phyloP scores from a whole-genome alignment of 2,888 invertebrate genomes.

The Dexiosoma caninum region DNA sequence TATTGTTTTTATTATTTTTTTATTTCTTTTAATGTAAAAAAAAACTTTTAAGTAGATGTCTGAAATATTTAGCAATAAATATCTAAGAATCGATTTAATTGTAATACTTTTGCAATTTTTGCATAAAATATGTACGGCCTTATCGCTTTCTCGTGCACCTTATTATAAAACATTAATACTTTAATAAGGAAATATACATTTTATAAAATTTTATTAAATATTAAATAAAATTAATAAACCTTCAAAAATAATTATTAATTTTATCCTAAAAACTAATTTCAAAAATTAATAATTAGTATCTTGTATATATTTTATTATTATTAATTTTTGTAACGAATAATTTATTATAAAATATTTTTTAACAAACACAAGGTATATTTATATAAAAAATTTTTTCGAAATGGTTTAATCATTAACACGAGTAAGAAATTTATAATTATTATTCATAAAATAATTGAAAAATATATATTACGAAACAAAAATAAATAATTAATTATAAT shows the following conservation, averaged over 20 bases:
- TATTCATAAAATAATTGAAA: neutral
- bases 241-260: constrained; percentile 30
- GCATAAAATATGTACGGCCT: neutral
- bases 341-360: constrained; percentile 22
- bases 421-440: constrained; percentile 4
- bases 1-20: too few relatives aligned
- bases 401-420: constrained; percentile 14
- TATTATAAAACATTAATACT: neutral
- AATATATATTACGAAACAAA: constrained; percentile 34
- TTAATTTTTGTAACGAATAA: constrained; percentile 22
- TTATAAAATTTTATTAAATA: constrained; percentile 33
- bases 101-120: too few relatives aligned
- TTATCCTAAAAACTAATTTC: constrained; percentile 4
- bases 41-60: too few relatives aligned
- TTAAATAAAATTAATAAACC: neutral
- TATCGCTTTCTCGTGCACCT: neutral
- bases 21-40: too few relatives aligned
- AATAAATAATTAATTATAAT: constrained; percentile 49
- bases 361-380: constrained; percentile 46
- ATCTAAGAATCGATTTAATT: too few relatives aligned
- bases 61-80: too few relatives aligned
- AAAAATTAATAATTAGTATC: constrained; percentile 32
- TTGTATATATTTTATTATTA: constrained; percentile 44
- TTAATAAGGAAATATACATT: neutral
- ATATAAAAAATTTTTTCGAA: constrained; percentile 48